A percentile compares a stretch with the other conserved stretches of the same genome.
These are phyloP conservation scores for Otus sunia DNA, from an alignment of 2,113 vertebrate genomes.

Conservation along the genomic window DNA sequence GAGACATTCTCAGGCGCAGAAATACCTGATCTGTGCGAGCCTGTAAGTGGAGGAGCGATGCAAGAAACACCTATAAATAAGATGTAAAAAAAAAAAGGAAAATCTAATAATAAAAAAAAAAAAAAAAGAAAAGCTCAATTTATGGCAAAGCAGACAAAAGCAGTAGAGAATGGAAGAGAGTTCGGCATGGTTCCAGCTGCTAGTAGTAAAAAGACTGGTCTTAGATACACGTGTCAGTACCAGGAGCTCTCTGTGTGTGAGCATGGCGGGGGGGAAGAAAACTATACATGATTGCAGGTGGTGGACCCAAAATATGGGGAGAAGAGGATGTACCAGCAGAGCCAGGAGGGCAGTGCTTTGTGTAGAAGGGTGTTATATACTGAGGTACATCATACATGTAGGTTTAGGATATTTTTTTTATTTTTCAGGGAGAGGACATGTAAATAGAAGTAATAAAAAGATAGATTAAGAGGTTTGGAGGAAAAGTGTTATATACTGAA, in stretches of 20 bases:
- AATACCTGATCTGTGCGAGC: conserved; percentile 1
- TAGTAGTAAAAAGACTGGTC: neutral
- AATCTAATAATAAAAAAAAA: neutral
- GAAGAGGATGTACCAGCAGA: neutral
- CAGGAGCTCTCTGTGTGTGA: neutral
- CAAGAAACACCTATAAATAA: neutral
- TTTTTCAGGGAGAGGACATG: neutral
- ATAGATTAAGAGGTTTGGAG: neutral
- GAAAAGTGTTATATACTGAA: neutral
- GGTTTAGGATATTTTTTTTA: neutral
- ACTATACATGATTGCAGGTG: neutral
- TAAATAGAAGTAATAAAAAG: neutral
- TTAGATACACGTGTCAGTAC: neutral
- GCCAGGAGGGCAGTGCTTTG: neutral
- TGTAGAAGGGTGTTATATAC: neutral
- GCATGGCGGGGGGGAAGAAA: neutral
- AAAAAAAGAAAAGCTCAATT: neutral
- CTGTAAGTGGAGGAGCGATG: neutral
- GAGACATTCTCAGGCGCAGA: neutral
- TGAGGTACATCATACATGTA: neutral
- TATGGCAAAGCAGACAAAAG: conserved; percentile 35
- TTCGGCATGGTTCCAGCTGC: conserved; percentile 27
- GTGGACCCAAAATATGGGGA: neutral
- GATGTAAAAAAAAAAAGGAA: neutral
- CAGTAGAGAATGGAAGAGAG: neutral